A percentile compares a stretch with the other conserved stretches of the same genome.
phyloP scores from a whole-genome alignment of 2,888 invertebrate genomes.

The Hypercompe scribonia region DNA sequence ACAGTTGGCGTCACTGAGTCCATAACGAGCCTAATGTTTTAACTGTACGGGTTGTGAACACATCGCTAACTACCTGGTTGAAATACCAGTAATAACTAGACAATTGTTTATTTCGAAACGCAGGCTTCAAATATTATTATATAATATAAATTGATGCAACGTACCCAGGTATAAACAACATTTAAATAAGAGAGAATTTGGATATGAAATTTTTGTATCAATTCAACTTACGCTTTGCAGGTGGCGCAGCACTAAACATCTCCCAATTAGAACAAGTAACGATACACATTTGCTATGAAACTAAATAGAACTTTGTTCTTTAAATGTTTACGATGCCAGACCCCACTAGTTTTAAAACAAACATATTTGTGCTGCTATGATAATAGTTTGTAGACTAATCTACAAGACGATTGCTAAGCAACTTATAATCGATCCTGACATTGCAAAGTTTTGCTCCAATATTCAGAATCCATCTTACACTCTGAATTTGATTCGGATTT shows the following conservation, averaged over 20 bases:
- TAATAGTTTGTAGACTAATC: conserved; percentile 9
- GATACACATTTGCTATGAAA: conserved; percentile 30
- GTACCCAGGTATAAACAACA: too few species aligned
- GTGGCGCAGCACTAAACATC: conserved; percentile 17
- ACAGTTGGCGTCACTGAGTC: too few species aligned
- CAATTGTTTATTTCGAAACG: too few species aligned
- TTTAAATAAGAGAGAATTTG: background rate
- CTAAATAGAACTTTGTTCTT: conserved; percentile 43
- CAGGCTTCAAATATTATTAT: too few species aligned
- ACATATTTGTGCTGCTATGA: conserved; percentile 16
- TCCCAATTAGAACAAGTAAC: conserved; percentile 37
- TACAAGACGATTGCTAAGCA: conserved; percentile 1
- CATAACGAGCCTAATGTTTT: too few species aligned
- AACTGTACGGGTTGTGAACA: background rate
- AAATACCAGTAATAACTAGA: too few species aligned
- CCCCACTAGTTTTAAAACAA: conserved; percentile 22
- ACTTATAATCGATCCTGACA: background rate
- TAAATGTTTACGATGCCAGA: conserved; percentile 44
- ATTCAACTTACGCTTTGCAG: background rate
- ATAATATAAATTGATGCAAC: too few species aligned
- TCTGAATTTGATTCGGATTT: too few species aligned
- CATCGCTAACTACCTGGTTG: too few species aligned
- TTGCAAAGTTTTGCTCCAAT: background rate
- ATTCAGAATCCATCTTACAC: too few species aligned
- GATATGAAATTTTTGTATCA: conserved; percentile 11